Percentiles rank a stretch among this genome's conserved stretches.
These are phyloP conservation scores for Pocota personata DNA, from an alignment of 2,888 invertebrate species.

Conservation along the genomic window DNA sequence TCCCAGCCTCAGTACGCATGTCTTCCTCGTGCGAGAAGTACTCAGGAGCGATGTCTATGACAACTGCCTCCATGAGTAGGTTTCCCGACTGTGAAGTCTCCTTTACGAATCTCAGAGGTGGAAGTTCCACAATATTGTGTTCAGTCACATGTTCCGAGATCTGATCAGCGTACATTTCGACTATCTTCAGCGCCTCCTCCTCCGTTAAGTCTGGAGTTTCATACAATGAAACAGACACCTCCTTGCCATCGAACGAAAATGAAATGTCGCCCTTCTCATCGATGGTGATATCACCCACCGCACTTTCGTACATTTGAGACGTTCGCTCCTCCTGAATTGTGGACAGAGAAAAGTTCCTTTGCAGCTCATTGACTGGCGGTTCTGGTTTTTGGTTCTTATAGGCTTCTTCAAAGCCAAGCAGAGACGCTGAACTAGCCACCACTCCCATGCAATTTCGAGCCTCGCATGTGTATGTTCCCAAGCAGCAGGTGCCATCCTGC, in stretches of 20 bases:
- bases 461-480: conserved; percentile 95
- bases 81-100: conserved; percentile 95
- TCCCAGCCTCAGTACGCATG: conserved; percentile 92
- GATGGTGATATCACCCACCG: conserved; percentile 89
- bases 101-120: conserved; percentile 93
- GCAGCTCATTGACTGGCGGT: conserved; percentile 83
- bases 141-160: conserved; percentile 93
- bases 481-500: conserved; percentile 94
- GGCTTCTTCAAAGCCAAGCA: conserved; percentile 93
- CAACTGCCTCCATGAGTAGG: conserved; percentile 94
- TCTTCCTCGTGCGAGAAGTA: conserved; percentile 92
- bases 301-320: conserved; percentile 93
- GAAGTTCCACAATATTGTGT: conserved; percentile 93
- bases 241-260: conserved; percentile 95
- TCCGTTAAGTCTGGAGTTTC: conserved; percentile 96
- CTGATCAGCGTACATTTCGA: conserved; percentile 97
- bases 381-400: conserved; percentile 84
- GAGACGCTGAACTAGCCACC: conserved; percentile 93
- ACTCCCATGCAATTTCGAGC: conserved; percentile 96
- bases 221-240: conserved; percentile 94
- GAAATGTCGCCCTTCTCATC: conserved; percentile 94
- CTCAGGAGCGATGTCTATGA: conserved; percentile 94
- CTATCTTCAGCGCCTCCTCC: conserved; percentile 95
- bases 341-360: conserved; percentile 92
- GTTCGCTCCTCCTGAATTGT: conserved; percentile 96